Evolutionary conservation across 2,888 invertebrate genomes (phyloP).

Genomic region (Asteroscopus sphinx): DNA sequence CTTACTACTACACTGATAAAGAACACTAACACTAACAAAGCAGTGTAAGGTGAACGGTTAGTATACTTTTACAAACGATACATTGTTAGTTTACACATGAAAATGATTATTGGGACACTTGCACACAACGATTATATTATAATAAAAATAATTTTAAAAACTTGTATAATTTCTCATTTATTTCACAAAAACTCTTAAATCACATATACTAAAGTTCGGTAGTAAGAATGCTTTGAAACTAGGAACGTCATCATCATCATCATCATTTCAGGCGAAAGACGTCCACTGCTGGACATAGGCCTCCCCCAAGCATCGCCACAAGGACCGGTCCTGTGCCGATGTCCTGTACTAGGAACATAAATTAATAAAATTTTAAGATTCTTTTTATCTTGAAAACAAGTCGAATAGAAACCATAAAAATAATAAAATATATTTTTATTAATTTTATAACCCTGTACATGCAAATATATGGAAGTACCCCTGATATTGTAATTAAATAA

Average conservation of each 20-base stretch:
- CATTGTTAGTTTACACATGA: constrained; percentile 3
- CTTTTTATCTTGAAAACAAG: constrained; percentile 5
- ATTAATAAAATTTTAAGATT: neutral
- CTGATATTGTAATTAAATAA: constrained; percentile 10
- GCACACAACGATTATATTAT: neutral
- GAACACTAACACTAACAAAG: constrained; percentile 2
- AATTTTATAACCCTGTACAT: constrained; percentile 36
- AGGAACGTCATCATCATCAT: too few relatives aligned
- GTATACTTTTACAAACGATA: neutral
- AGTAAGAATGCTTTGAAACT: constrained; percentile 17
- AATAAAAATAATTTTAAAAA: neutral
- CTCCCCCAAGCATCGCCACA: too few relatives aligned
- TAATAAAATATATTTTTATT: constrained; percentile 13
- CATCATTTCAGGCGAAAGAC: too few relatives aligned
- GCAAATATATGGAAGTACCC: constrained; percentile 11
- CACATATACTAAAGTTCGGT: constrained; percentile 17
- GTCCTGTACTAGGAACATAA: constrained; percentile 3
- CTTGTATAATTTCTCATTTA: constrained; percentile 30
- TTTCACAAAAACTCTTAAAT: constrained; percentile 21
- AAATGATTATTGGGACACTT: constrained; percentile 8
- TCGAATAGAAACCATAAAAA: constrained; percentile 9
- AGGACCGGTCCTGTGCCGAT: too few relatives aligned
- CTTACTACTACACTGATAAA: constrained; percentile 8
- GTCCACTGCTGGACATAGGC: too few relatives aligned
- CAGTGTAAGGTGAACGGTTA: constrained; percentile 4